Evolutionary conservation across 2,113 vertebrate genomes (phyloP), one percentile per base, ranked within the genome.

Genomic region (Phycodurus eques): DNA sequence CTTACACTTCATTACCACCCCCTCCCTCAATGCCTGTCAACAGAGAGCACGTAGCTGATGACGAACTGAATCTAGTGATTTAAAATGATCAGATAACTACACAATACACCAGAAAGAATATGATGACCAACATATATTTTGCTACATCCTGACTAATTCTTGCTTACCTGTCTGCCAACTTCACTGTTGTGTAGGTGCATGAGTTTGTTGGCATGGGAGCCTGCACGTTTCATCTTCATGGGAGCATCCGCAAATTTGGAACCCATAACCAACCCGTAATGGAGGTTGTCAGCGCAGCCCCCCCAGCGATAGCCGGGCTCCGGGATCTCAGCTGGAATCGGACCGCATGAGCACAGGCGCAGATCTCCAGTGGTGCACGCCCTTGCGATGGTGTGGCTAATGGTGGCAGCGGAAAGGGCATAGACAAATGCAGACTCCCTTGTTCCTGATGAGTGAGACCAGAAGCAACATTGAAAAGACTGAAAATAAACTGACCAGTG

Each of bases 111-210:
- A 63, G 42, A 63, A 35, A 39, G 13, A 2, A 15, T 42, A 39
- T 39, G 35, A 6, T 39, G 3, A 39, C 35, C 35, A 39, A 39
- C 6, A 59, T 22, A 10, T 59, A n/a, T 59, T n/a, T n/a, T 11
- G 4, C 59, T 27, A 35, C 59, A 12, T 27, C 7, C 2, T 6
- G 65, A 14, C 8, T 22, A 27, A 14, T 13, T 27, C 43, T 46
- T 15, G 0, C 57, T 93, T 91, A 99, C 98, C 94, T 98, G 96
- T 94, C 98, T 95, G 78, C 98, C 98, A 74, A 99, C 98, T 94
- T 99, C 96, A 83, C 96, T 99, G 95, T 99, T 99, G 94, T 99
- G 98, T 79, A 99, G 96, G 89, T 99, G 97, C 98, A 98, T 99
- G 83, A 99, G 95, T 89, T 99, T 99, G 94, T 98, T 98, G 82